Evolutionary conservation across 2,113 vertebrate genomes (phyloP).

Genomic region (Pristiophorus japonicus): DNA sequence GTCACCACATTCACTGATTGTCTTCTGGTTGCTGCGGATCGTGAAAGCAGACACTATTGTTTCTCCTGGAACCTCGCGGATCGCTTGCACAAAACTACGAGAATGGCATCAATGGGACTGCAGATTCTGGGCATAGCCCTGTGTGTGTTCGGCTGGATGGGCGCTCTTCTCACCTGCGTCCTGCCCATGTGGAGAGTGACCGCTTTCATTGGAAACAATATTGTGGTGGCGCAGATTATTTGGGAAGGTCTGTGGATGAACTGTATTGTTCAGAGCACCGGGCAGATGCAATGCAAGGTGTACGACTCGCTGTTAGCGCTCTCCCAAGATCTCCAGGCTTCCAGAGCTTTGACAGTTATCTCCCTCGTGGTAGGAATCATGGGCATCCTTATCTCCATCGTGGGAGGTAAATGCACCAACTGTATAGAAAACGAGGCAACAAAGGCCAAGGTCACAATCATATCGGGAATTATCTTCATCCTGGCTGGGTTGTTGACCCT

Average conservation of each 20-base stretch:
- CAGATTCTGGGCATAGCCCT: constrained; percentile 58
- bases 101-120: constrained; percentile 50
- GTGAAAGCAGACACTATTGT: too few species aligned
- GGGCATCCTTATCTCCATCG: constrained; percentile 52
- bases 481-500: constrained; percentile 59
- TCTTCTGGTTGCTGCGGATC: background rate
- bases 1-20: background rate
- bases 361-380: constrained; percentile 58
- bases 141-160: constrained; percentile 57
- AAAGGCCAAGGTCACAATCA: constrained; percentile 53
- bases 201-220: constrained; percentile 67
- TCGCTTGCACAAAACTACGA: background rate
- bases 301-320: constrained; percentile 72
- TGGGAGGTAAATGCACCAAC: constrained; percentile 61
- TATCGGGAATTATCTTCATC: constrained; percentile 54
- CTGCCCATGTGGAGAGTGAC: constrained; percentile 76
- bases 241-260: constrained; percentile 81
- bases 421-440: constrained; percentile 53
- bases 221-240: constrained; percentile 66
- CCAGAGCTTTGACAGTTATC: constrained; percentile 59
- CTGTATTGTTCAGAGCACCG: constrained; percentile 67
- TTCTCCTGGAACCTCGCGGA: background rate
- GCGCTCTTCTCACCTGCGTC: constrained; percentile 61
- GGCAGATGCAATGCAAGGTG: constrained; percentile 74
- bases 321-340: constrained; percentile 60